phyloP scores from a whole-genome alignment of 2,113 vertebrate genomes.

The Serinus canaria region DNA sequence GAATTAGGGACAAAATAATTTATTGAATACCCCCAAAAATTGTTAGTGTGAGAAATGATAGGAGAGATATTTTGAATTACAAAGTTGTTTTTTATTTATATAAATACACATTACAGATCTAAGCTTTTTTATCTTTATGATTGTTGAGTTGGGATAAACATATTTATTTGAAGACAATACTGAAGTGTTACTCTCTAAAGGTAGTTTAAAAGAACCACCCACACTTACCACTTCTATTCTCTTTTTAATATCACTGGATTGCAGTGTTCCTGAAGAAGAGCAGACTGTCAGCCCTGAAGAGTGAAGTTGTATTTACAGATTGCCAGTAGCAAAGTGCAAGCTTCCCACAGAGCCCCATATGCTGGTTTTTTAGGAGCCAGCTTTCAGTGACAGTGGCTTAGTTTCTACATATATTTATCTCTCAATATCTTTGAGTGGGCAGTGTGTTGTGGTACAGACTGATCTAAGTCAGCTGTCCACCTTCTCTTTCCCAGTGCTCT shows the following conservation, averaged over 20 bases:
- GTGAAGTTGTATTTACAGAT: not conserved
- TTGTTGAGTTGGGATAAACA: not conserved
- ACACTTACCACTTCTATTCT: not conserved
- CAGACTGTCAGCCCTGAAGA: not conserved
- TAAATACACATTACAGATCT: not conserved
- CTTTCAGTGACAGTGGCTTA: not conserved
- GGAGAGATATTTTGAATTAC: not conserved
- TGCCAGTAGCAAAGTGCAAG: not conserved
- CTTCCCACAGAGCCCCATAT: slow-evolving; percentile 12
- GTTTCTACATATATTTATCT: not conserved
- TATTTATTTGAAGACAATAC: not conserved
- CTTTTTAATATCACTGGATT: not conserved
- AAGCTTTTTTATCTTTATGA: not conserved
- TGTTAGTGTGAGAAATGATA: not conserved
- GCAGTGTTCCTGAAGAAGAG: not conserved
- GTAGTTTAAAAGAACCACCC: slow-evolving; percentile 25
- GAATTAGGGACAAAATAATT: not conserved
- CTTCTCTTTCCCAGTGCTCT: not conserved
- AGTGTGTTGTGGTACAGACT: not conserved
- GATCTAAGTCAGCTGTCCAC: not conserved
- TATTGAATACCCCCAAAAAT: not conserved
- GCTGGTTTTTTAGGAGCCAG: not conserved
- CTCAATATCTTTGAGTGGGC: not conserved
- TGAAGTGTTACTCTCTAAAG: not conserved
- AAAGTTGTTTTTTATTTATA: not conserved